Conservation (phyloP, 2,797 vertebrate genomes). For the Oreochromis mossambicus region DNA sequence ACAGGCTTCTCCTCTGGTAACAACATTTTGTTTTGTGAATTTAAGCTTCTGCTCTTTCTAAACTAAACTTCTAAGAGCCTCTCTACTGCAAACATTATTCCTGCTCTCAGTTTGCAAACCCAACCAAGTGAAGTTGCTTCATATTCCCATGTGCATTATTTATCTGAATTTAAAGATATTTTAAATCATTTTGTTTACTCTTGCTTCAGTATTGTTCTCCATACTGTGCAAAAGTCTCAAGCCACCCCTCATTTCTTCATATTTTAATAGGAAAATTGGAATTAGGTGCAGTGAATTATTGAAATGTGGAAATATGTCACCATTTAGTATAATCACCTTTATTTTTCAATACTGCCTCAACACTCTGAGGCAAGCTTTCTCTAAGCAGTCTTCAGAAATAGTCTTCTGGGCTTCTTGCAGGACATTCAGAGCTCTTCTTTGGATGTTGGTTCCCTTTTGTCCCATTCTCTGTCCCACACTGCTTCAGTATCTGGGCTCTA, state of each 20-base stretch:
- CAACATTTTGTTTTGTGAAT: neutral
- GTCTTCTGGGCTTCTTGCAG: neutral
- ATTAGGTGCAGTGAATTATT: neutral
- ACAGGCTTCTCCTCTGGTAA: neutral
- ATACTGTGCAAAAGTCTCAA: neutral
- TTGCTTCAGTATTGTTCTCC: neutral
- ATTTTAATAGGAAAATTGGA: accelerated
- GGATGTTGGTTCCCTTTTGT: neutral
- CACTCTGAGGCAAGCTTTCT: neutral
- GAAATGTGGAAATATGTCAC: neutral
- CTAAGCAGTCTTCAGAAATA: neutral
- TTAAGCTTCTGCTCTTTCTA: neutral
- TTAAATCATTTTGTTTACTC: neutral
- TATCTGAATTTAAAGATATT: neutral
- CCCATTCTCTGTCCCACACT: neutral
- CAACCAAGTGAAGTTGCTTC: neutral
- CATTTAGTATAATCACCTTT: neutral
- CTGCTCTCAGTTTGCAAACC: neutral
- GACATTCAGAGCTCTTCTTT: neutral
- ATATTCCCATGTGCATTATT: neutral
- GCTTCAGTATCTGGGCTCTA: neutral
- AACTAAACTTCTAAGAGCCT: neutral
- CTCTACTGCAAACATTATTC: neutral
- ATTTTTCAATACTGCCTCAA: neutral
- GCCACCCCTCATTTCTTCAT: neutral